Percentiles rank a stretch among this genome's conserved stretches.
phyloP scores from a whole-genome alignment of 2,113 vertebrate genomes.

The Datnioides undecimradiatus region DNA sequence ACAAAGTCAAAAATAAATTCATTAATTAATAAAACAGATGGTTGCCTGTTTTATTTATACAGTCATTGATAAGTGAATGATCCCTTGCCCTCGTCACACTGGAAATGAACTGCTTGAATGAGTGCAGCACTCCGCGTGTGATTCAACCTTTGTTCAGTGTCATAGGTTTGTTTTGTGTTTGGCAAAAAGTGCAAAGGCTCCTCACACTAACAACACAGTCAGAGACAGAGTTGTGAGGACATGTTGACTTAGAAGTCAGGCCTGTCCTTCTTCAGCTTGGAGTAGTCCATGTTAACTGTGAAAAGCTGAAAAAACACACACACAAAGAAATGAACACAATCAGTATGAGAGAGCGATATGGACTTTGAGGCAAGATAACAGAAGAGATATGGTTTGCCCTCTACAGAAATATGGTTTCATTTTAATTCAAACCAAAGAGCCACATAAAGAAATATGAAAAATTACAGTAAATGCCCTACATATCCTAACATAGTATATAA shows the following conservation, averaged over 20 bases:
- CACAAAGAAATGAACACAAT: slow-evolving; percentile 31
- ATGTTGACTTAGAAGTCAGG: slow-evolving; percentile 89
- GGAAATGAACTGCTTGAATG: slow-evolving; percentile 31
- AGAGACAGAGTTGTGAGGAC: not conserved
- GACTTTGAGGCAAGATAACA: slow-evolving; percentile 62
- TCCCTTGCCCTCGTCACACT: slow-evolving; percentile 18
- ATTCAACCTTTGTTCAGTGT: slow-evolving; percentile 31
- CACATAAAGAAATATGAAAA: not conserved
- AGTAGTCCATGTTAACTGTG: slow-evolving; percentile 90
- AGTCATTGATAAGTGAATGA: slow-evolving; percentile 40
- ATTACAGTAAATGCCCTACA: not conserved
- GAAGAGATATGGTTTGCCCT: slow-evolving; percentile 2
- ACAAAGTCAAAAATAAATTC: slow-evolving; percentile 48
- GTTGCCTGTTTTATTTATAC: slow-evolving; percentile 61
- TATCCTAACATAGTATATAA: too few relatives aligned
- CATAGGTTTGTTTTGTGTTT: slow-evolving; percentile 36
- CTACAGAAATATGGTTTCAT: not conserved
- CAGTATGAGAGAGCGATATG: slow-evolving; percentile 19
- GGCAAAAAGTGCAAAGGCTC: slow-evolving; percentile 56
- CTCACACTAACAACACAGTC: not conserved
- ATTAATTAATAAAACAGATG: slow-evolving; percentile 61
- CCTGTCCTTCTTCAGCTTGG: slow-evolving; percentile 93
- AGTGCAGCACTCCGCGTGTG: not conserved
- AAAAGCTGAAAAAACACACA: slow-evolving; percentile 84
- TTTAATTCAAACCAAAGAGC: not conserved